Base-by-base conservation (phyloP, 2,888 invertebrate species). In the Caenorhabditis imperialis region DNA sequence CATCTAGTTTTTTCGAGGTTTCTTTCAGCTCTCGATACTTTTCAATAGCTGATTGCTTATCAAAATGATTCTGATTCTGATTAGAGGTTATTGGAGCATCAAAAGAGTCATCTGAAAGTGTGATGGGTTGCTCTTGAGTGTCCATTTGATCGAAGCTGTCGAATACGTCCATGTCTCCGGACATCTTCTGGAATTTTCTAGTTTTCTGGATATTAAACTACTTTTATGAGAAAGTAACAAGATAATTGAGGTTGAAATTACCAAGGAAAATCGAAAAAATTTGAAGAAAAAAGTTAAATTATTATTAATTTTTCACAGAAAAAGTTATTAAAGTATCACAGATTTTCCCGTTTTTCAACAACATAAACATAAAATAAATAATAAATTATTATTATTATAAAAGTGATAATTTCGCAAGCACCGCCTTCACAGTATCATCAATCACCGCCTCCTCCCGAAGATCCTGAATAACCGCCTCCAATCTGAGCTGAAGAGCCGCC, bases 21-120 rank as follows among this genome's bases (percentile, higher is more conserved):
- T 65, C 50, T 50, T 65, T 54, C 33, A 75, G 16, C 14, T 42
- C 40, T 7, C 60, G 50, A 53, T 75, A 75, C 40, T 58, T 62
- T 12, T 63, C 60, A 5, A 63, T 25, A 3, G 57, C 25, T 10
- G 33, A 5, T 20, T 53, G 35, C 18, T 25, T n/a, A 40, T 62
- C 50, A 4, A 51, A 12, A n/a, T n/a, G n/a, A n/a, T n/a, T n/a
- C n/a, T n/a, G n/a, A n/a, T n/a, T n/a, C n/a, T n/a, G n/a, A n/a
- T n/a, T n/a, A n/a, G n/a, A n/a, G n/a, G n/a, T n/a, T n/a, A n/a
- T n/a, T 0, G 18, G 14, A 4, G 25, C 37, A 8, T 67, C 67
- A 22, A 67, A 67, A 4, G 67, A 67, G 18, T 57, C 67, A 22
- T 67, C 67, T 10, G 65, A 65, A 35, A 51, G 20, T 3, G 23